Conservation (phyloP, 2,888 invertebrate species). For the Incurvaria masculella region DNA sequence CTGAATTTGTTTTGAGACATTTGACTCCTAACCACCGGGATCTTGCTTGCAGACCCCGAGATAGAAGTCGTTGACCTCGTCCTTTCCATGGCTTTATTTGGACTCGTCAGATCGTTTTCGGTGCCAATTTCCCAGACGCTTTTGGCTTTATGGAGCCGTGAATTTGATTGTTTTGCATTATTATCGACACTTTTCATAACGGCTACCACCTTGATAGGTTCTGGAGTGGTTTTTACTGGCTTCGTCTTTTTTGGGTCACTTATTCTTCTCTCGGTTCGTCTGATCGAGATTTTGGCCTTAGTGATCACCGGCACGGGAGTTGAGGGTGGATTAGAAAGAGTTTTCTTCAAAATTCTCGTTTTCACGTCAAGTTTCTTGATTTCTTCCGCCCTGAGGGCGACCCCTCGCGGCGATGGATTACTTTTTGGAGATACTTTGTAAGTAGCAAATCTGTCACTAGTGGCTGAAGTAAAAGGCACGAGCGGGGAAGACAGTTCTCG, state of each 20-base stretch:
- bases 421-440: conserved; percentile 47
- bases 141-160: conserved; percentile 50
- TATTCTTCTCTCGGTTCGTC: conserved; percentile 42
- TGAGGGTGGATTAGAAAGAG: conserved; percentile 51
- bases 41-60: conserved; percentile 59
- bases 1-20: conserved; percentile 49
- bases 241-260: conserved; percentile 43
- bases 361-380: conserved; percentile 51
- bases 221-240: conserved; percentile 38
- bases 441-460: conserved; percentile 48
- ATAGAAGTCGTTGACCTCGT: conserved; percentile 53
- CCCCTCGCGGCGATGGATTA: conserved; percentile 29
- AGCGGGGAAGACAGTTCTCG: conserved; percentile 45
- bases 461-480: conserved; percentile 32
- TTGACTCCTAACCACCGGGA: conserved; percentile 58
- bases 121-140: conserved; percentile 55
- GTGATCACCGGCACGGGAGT: conserved; percentile 47
- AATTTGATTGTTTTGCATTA: conserved; percentile 22
- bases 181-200: conserved; percentile 17
- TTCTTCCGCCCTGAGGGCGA: conserved; percentile 43
- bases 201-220: conserved; percentile 32
- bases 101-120: conserved; percentile 30
- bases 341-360: conserved; percentile 53
- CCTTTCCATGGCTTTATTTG: conserved; percentile 35
- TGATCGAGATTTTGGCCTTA: conserved; percentile 40